Base-by-base conservation (phyloP, 2,113 vertebrate genomes). In the Rhizomys pruinosus region DNA sequence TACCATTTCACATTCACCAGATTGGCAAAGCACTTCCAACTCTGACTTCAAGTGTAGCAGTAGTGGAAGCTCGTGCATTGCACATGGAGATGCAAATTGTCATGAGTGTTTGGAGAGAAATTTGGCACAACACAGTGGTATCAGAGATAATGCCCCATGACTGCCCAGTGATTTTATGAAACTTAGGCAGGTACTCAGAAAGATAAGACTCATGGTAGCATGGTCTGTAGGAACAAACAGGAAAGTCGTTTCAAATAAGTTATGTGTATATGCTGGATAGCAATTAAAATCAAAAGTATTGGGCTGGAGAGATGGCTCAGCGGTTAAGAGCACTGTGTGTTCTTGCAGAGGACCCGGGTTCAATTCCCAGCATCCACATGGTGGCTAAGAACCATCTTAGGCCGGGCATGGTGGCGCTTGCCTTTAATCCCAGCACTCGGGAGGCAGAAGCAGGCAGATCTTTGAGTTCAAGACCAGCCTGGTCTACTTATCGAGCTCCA, bases 161-260 rank as follows among this genome's bases (percentile, higher is more conserved):
- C 80, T 81, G 0, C 34, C 6, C 4, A n/a, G 66, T 19, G 20
- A 32, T 80, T 42, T 63, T n/a, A 13, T 86, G 42, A 84, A 73
- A 52, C 39, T 8, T 29, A 32, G 4, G 55, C 2, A 0, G 22
- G n/a, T 68, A 19, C 68, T n/a, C n/a, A n/a, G n/a, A n/a, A n/a
- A n/a, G n/a, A n/a, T n/a, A n/a, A n/a, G n/a, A n/a, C n/a, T 59
- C 29, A 13, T 3, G 1, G 57, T 25, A 81, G 32, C 64, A 9
- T 32, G 61, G 44, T 78, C 47, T 71, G 19, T 52, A 17, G 73
- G 19, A 59, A 77, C 74, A 80, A 32, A 87, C 1, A 20, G 72
- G 68, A 16, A n/a, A 64, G 27, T 52, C 44, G 12, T 71, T 79
- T 79, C 63, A 57, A 11, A 6, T 39, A 57, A 52, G 25, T 37